These are phyloP conservation scores for Blomia tropicalis DNA, from an alignment of 2,888 invertebrate genomes.

Conservation along the genomic window DNA sequence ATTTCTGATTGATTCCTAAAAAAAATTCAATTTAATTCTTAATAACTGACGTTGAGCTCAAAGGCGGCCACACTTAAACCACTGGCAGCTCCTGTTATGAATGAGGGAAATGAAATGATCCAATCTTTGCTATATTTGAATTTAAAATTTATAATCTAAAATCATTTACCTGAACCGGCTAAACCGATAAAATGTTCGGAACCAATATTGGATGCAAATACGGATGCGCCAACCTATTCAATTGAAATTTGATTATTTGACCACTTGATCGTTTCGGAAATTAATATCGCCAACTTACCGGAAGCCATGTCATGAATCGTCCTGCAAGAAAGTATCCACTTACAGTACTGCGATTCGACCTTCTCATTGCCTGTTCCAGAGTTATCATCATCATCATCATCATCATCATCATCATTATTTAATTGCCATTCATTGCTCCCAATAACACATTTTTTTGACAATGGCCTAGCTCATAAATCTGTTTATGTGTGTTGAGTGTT, in stretches of 20 bases:
- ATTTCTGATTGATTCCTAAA: constrained; percentile 8
- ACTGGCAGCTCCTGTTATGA: constrained; percentile 35
- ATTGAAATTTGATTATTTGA: background rate
- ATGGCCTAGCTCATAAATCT: too few relatives aligned
- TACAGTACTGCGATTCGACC: constrained; percentile 35
- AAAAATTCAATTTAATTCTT: background rate
- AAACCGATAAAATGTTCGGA: constrained; percentile 42
- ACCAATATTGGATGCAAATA: constrained; percentile 42
- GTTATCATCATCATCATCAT: too few relatives aligned
- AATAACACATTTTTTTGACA: too few relatives aligned
- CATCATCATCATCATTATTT: too few relatives aligned
- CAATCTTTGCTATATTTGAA: too few relatives aligned
- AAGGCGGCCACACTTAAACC: constrained; percentile 41
- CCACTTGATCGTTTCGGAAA: background rate
- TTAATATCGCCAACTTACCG: constrained; percentile 33
- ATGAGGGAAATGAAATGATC: too few relatives aligned
- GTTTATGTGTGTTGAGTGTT: too few relatives aligned
- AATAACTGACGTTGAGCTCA: constrained; percentile 38
- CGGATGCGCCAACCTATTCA: constrained; percentile 39
- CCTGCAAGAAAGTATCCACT: constrained; percentile 40
- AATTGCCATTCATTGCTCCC: too few relatives aligned
- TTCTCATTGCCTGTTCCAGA: constrained; percentile 36
- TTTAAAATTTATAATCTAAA: background rate
- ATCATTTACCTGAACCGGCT: constrained; percentile 35
- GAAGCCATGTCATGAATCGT: constrained; percentile 38